A percentile compares a stretch with the other conserved stretches of the same genome.
Evolutionary conservation across 2,888 invertebrate genomes (phyloP).

Genomic region (Monopis laevigella): DNA sequence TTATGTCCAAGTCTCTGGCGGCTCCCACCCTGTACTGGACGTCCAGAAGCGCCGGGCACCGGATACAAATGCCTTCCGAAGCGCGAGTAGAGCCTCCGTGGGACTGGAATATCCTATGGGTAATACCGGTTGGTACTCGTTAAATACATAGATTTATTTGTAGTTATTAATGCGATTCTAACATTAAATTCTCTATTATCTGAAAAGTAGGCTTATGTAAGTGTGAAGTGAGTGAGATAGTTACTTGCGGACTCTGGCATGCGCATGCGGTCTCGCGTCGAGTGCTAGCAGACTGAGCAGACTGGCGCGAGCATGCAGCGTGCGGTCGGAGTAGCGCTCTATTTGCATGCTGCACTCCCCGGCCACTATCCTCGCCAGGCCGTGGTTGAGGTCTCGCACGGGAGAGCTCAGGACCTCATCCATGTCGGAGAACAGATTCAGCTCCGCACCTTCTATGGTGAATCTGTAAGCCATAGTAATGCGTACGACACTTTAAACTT

Average conservation of each 20-base stretch:
- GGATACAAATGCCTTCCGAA: constrained; percentile 67
- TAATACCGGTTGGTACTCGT: too few species aligned
- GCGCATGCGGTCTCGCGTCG: constrained; percentile 78
- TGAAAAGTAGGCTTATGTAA: too few species aligned
- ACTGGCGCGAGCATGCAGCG: constrained; percentile 74
- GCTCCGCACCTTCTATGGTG: constrained; percentile 74
- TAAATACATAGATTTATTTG: too few species aligned
- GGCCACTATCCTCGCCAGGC: constrained; percentile 74
- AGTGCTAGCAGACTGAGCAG: constrained; percentile 75
- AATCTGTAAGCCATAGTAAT: constrained; percentile 42
- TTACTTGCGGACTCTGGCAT: too few species aligned
- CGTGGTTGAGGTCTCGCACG: constrained; percentile 75
- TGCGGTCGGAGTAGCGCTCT: constrained; percentile 74
- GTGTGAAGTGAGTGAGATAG: too few species aligned
- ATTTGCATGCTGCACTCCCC: constrained; percentile 72
- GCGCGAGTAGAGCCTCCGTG: constrained; percentile 68
- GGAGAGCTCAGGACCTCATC: constrained; percentile 81
- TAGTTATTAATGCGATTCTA: not conserved
- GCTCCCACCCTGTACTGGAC: constrained; percentile 68
- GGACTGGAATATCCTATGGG: constrained; percentile 74
- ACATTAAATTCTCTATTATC: not conserved
- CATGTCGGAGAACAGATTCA: constrained; percentile 77
- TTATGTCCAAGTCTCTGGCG: constrained; percentile 71
- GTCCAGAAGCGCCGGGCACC: constrained; percentile 77
- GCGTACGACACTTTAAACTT: too few species aligned